Conservation (phyloP, 2,113 vertebrate species). For the Zingel zingel region DNA sequence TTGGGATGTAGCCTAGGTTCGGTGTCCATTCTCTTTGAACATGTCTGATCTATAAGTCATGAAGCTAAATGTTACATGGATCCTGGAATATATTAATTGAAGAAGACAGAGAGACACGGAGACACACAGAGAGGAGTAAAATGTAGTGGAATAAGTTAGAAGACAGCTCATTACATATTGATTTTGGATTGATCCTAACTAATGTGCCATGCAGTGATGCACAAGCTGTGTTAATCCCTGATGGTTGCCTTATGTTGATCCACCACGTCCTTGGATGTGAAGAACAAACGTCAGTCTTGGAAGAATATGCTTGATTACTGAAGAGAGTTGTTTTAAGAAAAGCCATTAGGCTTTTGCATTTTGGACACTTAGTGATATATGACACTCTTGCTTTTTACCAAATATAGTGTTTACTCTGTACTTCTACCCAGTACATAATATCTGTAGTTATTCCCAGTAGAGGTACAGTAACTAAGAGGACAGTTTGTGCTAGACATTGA, state of each 20-base stretch:
- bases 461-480: background rate
- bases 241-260: constrained; percentile 46
- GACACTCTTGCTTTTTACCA: background rate
- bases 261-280: constrained; percentile 34
- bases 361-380: background rate
- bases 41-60: constrained; percentile 62
- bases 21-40: constrained; percentile 27
- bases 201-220: constrained; percentile 52
- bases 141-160: constrained; percentile 52
- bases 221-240: constrained; percentile 35
- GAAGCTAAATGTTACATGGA: constrained; percentile 64
- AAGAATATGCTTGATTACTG: constrained; percentile 31
- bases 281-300: constrained; percentile 22
- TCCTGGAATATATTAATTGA: constrained; percentile 8
- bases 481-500: constrained; percentile 32
- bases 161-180: constrained; percentile 56
- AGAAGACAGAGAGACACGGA: constrained; percentile 29
- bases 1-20: background rate
- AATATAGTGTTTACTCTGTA: background rate
- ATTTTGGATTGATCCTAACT: constrained; percentile 48
- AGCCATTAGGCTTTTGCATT: background rate
- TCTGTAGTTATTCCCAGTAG: background rate
- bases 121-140: constrained; percentile 32
- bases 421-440: background rate
- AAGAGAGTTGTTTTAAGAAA: constrained; percentile 11